Evolutionary conservation across 2,113 vertebrate genomes (phyloP), one percentile per base, ranked within the genome.

Genomic region (Scophthalmus maximus): DNA sequence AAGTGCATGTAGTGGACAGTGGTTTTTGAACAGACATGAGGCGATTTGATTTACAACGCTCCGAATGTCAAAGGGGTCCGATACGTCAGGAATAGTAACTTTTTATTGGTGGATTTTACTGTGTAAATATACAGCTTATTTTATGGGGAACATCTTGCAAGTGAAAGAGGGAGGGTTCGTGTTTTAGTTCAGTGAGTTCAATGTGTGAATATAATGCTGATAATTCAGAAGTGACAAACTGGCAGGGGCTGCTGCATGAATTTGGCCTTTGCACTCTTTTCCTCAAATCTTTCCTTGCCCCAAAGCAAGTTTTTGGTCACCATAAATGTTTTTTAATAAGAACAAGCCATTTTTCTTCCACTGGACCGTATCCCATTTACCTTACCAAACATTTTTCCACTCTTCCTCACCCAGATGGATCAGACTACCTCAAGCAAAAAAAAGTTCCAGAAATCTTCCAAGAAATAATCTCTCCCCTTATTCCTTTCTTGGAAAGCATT

Each of bases 361-460:
- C 74, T 80, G 83, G 83, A 67, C 84, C 90, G 72, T 88, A 87
- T 89, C 85, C 88, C 83, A 59, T 89, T 87, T 82, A 90, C 83
- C 80, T 88, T 87, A 79, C 66, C 75, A 81, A 69, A 80, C 83
- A 89, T 78, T 78, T 88, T 92, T 89, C 84, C 84, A 78, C 72
- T 85, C 77, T 76, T 88, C 82, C 78, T 90, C 76, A 75, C 72
- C 72, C 82, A 77, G 67, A 79, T 81, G 85, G 78, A 85, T 89
- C 67, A 79, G 60, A 59, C 62, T 81, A 83, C 78, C 71, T 79
- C 80, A 68, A 63, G 66, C 59, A 82, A 81, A 69, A 82, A 81
- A 69, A 76, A 63, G 68, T 67, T 89, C 62, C 70, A 77, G 49
- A 82, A 74, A 79, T 68, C 61, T 84, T 88, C 87, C 87, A 79